Percentiles rank a stretch among this genome's conserved stretches.
Conservation (phyloP, 1,140 invertebrate species). For the Sycobia sp. region DNA sequence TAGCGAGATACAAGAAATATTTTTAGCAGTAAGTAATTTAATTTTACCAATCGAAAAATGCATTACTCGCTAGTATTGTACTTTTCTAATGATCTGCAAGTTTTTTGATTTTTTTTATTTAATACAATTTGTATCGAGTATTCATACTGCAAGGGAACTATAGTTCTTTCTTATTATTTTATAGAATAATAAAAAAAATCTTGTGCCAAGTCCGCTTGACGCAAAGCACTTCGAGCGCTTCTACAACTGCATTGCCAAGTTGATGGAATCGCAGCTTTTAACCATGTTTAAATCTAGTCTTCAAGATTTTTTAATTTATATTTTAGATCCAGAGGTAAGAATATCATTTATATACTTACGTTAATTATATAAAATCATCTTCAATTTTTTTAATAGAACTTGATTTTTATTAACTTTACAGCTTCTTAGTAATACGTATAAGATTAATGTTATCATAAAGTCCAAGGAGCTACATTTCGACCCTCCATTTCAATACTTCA, state of each 20-base stretch:
- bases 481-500: conserved; percentile 78
- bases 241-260: conserved; percentile 80
- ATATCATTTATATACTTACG: not conserved
- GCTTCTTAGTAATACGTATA: conserved; percentile 63
- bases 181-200: conserved; percentile 76
- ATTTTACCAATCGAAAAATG: not conserved
- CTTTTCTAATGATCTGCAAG: too few species aligned
- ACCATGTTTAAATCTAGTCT: conserved; percentile 77
- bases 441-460: conserved; percentile 72
- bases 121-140: not conserved
- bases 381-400: too few species aligned
- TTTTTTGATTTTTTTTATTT: not conserved
- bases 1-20: conserved; percentile 68
- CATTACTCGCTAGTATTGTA: too few species aligned
- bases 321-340: conserved; percentile 74
- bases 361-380: too few species aligned
- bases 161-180: conserved; percentile 1
- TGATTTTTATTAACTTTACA: too few species aligned
- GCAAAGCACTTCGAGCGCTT: conserved; percentile 75
- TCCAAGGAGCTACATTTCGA: conserved; percentile 76
- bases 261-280: conserved; percentile 88
- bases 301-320: conserved; percentile 75
- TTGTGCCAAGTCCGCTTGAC: conserved; percentile 75
- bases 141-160: not conserved
- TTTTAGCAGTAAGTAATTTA: conserved; percentile 47